These are phyloP conservation scores for Parelbella ahira DNA, from an alignment of 2,888 invertebrate genomes.

Conservation along the genomic window DNA sequence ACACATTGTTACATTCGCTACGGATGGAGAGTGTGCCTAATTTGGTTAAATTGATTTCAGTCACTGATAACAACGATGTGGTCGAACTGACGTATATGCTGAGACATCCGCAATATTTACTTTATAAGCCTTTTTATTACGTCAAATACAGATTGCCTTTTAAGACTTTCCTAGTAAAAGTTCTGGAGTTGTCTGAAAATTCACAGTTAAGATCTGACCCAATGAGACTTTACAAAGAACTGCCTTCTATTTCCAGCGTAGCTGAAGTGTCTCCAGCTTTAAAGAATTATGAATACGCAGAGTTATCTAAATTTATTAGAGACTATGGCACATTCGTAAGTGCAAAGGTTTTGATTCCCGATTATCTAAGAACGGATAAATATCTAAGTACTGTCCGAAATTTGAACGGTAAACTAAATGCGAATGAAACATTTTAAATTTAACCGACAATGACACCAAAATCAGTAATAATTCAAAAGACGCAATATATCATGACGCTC, in stretches of 20 bases:
- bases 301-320: constrained; percentile 41
- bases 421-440: constrained; percentile 31
- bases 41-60: constrained; percentile 40
- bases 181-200: constrained; percentile 36
- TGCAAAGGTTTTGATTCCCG: constrained; percentile 41
- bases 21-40: constrained; percentile 39
- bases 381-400: constrained; percentile 36
- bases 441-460: neutral
- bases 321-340: constrained; percentile 43
- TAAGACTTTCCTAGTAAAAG: constrained; percentile 38
- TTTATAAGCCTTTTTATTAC: constrained; percentile 50
- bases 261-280: constrained; percentile 46
- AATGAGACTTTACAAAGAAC: constrained; percentile 40
- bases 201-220: constrained; percentile 42
- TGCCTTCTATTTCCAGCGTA: constrained; percentile 42
- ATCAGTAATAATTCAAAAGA: too few relatives aligned
- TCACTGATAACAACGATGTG: constrained; percentile 36
- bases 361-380: constrained; percentile 32
- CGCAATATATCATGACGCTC: too few relatives aligned
- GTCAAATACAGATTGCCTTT: constrained; percentile 59
- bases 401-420: constrained; percentile 38
- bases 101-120: constrained; percentile 42
- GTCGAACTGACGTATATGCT: constrained; percentile 58
- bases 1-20: constrained; percentile 34
- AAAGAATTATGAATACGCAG: constrained; percentile 39